These are phyloP conservation scores for Hapalemur alaotrensis DNA, from an alignment of 2,797 vertebrate genomes.

Conservation along the genomic window DNA sequence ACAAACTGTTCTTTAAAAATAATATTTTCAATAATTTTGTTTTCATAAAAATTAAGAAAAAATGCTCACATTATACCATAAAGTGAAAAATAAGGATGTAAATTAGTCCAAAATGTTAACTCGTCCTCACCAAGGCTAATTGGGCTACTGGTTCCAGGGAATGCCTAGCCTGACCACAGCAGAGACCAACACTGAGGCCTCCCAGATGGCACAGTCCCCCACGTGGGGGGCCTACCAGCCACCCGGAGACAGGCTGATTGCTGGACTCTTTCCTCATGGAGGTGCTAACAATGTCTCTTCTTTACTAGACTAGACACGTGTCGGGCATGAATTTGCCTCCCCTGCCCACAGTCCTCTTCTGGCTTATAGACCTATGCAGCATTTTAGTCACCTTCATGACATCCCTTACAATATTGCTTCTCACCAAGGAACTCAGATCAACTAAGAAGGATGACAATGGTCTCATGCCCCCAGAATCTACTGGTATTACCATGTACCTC, in stretches of 20 bases:
- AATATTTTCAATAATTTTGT: background rate
- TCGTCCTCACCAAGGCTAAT: background rate
- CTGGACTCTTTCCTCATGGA: background rate
- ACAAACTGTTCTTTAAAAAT: background rate
- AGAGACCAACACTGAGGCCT: background rate
- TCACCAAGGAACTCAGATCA: background rate
- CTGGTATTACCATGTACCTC: background rate
- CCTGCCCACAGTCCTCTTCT: background rate
- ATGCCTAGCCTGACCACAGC: background rate
- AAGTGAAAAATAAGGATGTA: background rate
- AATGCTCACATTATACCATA: background rate
- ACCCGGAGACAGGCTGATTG: background rate
- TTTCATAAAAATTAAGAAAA: background rate
- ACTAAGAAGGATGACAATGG: background rate
- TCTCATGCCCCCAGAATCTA: background rate
- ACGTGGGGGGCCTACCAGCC: fast-evolving
- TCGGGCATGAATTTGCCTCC: background rate
- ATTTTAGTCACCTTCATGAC: background rate
- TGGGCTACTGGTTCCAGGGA: background rate
- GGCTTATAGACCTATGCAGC: background rate
- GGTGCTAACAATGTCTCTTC: background rate
- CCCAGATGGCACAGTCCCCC: background rate
- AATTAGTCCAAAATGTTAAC: background rate
- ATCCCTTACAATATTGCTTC: background rate
- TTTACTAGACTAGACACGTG: background rate